Conservation (phyloP, 2,113 vertebrate genomes). For the Meles meles region DNA sequence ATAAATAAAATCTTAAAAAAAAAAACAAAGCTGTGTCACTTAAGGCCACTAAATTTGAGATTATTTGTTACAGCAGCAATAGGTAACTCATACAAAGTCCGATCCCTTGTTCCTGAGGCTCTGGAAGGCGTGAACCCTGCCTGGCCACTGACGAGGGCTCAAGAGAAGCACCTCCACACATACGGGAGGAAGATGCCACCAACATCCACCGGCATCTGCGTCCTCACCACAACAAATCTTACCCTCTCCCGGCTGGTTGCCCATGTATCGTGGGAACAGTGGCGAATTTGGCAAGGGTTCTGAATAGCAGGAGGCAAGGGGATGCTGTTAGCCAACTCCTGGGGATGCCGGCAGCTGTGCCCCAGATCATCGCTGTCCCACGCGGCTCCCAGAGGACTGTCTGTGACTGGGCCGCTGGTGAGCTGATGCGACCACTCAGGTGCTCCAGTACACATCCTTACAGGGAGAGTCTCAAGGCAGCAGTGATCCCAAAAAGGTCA, state of each 20-base stretch:
- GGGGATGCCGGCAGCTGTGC: neutral
- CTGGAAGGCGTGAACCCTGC: neutral
- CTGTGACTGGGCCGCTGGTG: neutral
- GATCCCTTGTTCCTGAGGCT: neutral
- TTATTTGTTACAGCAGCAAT: neutral
- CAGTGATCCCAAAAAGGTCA: neutral
- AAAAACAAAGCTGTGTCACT: neutral
- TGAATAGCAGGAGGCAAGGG: neutral
- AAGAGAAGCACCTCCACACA: neutral
- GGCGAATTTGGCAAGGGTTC: neutral
- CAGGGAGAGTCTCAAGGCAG: neutral
- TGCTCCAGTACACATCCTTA: neutral
- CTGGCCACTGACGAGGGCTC: neutral
- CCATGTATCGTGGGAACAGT: neutral
- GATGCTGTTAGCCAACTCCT: neutral
- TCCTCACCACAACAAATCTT: neutral
- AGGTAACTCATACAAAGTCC: neutral
- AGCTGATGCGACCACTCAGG: too few species aligned
- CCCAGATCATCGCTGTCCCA: neutral
- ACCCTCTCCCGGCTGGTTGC: neutral
- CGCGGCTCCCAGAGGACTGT: neutral
- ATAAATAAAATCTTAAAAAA: too few species aligned
- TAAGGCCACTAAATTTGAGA: neutral
- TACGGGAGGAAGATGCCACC: neutral
- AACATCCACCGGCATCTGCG: neutral